Base-by-base conservation (phyloP, 2,113 vertebrate genomes). In the Bubo scandiacus region DNA sequence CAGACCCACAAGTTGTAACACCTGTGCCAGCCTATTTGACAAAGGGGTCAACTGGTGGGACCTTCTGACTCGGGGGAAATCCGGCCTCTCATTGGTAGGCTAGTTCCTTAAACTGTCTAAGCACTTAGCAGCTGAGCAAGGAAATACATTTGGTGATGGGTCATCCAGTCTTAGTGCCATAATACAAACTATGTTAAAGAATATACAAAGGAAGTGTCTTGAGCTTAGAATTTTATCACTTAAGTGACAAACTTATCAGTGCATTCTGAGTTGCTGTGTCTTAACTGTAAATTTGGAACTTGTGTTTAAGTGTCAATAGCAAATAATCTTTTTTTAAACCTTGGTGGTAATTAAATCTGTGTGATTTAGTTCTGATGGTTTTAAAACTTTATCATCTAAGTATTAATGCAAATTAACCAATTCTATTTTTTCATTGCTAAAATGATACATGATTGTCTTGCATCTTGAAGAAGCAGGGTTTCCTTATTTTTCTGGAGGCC, bases 321-420 rank as follows among this genome's bases (percentile, higher is more conserved):
- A 93, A 81, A 71, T 63, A 88, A 72, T 75, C 13, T 4, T 55
- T 55, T 93, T 86, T 83, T 77, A 51, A 88, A 81, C 27, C 19
- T 38, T 67, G 36, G n/a, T 40, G 43, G 27, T 91, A 86, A 92
- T 88, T 88, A 84, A 88, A 67, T 67, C 19, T 32, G 7, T 68
- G 52, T 49, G 67, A 78, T 86, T 90, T 90, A 83, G 78, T 90
- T 66, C 18, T 43, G 42, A 66, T 88, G 80, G 63, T 22, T 86
- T 88, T 30, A 67, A 78, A 86, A 55, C 32, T 75, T 81, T 83
- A 32, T 72, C 17, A 49, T 47, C 22, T 45, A 19, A 71, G 15
- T 34, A 68, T 81, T 88, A 75, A 57, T 73, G 47, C 27, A 85
- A 83, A 67, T 88, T 25, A 88, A 47, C 30, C 15, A 57, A 27